Evolutionary conservation across 1,140 invertebrate genomes (phyloP).

Genomic region (Aphelinus atriplicis): DNA sequence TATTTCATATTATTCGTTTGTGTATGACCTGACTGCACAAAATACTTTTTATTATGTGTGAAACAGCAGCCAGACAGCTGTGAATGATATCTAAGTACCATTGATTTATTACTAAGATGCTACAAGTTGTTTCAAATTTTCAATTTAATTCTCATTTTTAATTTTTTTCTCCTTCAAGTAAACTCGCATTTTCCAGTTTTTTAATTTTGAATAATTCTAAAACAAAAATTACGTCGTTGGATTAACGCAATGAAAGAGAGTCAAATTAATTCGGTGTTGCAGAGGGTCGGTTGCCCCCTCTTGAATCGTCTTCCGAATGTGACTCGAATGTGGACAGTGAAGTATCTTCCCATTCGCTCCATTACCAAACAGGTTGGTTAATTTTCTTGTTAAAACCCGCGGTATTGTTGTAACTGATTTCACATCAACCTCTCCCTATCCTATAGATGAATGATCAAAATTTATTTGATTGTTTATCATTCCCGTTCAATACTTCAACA

Average conservation of each 20-base stretch:
- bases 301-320: conserved; percentile 79
- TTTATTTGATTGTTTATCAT: conserved; percentile 1
- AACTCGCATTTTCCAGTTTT: conserved; percentile 31
- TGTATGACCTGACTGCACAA: conserved; percentile 63
- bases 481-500: background rate
- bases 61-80: background rate
- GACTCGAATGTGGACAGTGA: conserved; percentile 79
- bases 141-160: conserved; percentile 4
- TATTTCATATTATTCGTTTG: conserved; percentile 47
- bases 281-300: conserved; percentile 71
- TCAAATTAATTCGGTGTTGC: conserved; percentile 67
- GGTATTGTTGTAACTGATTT: conserved; percentile 7
- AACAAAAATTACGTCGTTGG: background rate
- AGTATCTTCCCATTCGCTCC: conserved; percentile 81
- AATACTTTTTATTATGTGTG: conserved; percentile 17
- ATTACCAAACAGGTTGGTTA: conserved; percentile 79
- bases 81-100: background rate
- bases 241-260: conserved; percentile 34
- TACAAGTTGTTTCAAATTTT: background rate
- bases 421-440: conserved; percentile 31
- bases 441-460: conserved; percentile 1
- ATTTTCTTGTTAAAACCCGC: conserved; percentile 54
- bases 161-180: conserved; percentile 1
- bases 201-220: conserved; percentile 3
- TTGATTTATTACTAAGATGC: background rate